phyloP scores from a whole-genome alignment of 2,113 vertebrate species.

The Neolamprologus hecqui region DNA sequence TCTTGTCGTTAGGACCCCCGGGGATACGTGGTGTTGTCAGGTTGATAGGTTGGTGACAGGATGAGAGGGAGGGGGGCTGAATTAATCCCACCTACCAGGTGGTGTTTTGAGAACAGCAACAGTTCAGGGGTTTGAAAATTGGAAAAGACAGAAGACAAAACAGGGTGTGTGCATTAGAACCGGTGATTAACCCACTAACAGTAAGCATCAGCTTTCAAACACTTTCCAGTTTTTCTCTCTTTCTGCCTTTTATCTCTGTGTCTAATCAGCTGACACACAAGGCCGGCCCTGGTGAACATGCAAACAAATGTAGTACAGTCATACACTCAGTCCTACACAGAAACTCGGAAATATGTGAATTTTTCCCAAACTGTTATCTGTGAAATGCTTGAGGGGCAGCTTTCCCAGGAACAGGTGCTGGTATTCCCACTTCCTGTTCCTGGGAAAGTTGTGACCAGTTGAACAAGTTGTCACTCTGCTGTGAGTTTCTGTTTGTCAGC shows the following conservation, averaged over 20 bases:
- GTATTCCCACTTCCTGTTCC: not conserved
- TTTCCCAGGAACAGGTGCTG: not conserved
- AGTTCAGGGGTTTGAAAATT: not conserved
- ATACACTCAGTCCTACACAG: not conserved
- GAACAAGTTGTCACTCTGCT: not conserved
- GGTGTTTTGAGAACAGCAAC: slow-evolving; percentile 5
- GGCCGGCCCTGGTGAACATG: not conserved
- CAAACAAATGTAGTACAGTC: not conserved
- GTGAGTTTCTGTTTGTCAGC: slow-evolving; percentile 25
- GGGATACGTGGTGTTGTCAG: slow-evolving; percentile 10
- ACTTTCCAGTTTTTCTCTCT: not conserved
- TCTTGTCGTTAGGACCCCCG: slow-evolving; percentile 28
- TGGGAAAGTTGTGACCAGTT: not conserved
- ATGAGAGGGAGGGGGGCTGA: not conserved
- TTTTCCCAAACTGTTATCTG: not conserved
- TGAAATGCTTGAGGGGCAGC: not conserved
- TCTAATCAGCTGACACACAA: slow-evolving; percentile 28
- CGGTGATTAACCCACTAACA: not conserved
- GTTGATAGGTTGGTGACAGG: not conserved
- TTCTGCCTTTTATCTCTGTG: not conserved
- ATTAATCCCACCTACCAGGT: slow-evolving; percentile 29
- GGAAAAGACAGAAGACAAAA: not conserved
- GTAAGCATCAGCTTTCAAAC: not conserved
- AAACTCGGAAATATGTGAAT: not conserved
- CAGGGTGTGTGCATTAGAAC: not conserved